Evolutionary conservation across 1,140 invertebrate genomes (phyloP), one percentile per base, ranked within the genome.

Genomic region (Lepidurus packardi): DNA sequence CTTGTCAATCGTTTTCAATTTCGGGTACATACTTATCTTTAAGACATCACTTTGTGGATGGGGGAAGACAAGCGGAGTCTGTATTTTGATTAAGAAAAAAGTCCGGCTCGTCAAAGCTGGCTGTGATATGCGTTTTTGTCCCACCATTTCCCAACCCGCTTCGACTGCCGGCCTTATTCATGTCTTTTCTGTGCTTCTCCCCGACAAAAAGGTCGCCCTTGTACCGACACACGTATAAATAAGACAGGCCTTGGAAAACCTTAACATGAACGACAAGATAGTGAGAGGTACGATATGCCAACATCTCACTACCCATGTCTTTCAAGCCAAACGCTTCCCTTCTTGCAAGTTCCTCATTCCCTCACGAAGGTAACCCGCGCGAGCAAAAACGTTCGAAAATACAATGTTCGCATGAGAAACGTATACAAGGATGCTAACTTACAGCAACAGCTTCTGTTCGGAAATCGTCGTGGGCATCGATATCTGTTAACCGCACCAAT

Each of bases 271-370:
- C 94, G 93, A 95, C 93, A 94, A 92, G 91, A 90, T 94, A 95
- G 92, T 93, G 92, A 95, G 92, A 92, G 89, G 90, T 85, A 83
- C 75, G 83, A 81, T 81, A 82, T 80, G 78, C 81, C 85, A 88
- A 89, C 92, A 94, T 94, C 92, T 94, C 93, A 94, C 93, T 94
- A 95, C 93, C 93, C 93, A 93, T 94, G 93, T 95, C 93, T 94
- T 94, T 94, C 93, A 94, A 84, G 83, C 65, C 78, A 81, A 73
- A 10, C 10, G 41, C 45, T 78, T 77, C 47, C 25, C 34, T 73
- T 24, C 42, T 53, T 10, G 11, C 10, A n/a, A 21, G 21, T 8
- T 24, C 10, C 21, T 5, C 10, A 4, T 11, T 21, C n/a, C 4
- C 41, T 25, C 21, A 34, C 34, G 24, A 77, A 8, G n/a, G n/a